A percentile compares a stretch with the other conserved stretches of the same genome.
phyloP scores from a whole-genome alignment of 2,797 vertebrate species.

The Phrynocephalus guinanensis region DNA sequence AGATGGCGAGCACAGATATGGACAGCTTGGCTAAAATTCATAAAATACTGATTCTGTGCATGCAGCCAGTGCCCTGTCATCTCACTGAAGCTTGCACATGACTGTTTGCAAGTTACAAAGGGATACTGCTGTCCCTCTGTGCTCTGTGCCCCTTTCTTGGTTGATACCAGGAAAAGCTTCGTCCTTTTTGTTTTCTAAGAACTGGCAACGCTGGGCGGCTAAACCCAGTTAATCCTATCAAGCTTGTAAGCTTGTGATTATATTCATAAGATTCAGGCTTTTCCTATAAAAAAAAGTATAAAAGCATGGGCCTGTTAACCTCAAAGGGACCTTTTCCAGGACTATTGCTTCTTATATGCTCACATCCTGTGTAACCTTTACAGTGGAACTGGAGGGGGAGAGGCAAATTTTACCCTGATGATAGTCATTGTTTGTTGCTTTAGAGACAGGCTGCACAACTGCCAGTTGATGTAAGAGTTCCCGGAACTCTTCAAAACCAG shows the following conservation, averaged over 20 bases:
- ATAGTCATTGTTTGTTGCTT: constrained; percentile 27
- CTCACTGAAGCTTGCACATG: neutral
- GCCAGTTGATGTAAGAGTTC: constrained; percentile 6
- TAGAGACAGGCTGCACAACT: constrained; percentile 31
- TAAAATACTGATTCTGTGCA: neutral
- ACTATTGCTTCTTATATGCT: neutral
- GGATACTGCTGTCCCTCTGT: neutral
- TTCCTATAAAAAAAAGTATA: constrained; percentile 36
- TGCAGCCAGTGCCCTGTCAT: neutral
- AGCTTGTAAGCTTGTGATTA: constrained; percentile 36
- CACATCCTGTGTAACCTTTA: constrained; percentile 30
- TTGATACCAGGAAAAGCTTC: constrained; percentile 48
- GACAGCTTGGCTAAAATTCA: neutral
- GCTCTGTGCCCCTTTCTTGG: neutral
- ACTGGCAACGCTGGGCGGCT: constrained; percentile 44
- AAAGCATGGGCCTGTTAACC: constrained; percentile 10
- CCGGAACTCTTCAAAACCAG: constrained; percentile 18
- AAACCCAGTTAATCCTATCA: constrained; percentile 58
- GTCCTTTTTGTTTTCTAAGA: constrained; percentile 63
- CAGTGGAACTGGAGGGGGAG: neutral
- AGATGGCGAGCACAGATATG: neutral
- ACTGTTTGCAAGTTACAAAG: neutral
- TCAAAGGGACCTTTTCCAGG: constrained; percentile 40
- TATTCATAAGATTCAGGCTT: constrained; percentile 32
- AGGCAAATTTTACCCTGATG: constrained; percentile 7